A percentile compares a stretch with the other conserved stretches of the same genome.
Conservation (phyloP, 1,140 invertebrate genomes). For the Pantala flavescens region DNA sequence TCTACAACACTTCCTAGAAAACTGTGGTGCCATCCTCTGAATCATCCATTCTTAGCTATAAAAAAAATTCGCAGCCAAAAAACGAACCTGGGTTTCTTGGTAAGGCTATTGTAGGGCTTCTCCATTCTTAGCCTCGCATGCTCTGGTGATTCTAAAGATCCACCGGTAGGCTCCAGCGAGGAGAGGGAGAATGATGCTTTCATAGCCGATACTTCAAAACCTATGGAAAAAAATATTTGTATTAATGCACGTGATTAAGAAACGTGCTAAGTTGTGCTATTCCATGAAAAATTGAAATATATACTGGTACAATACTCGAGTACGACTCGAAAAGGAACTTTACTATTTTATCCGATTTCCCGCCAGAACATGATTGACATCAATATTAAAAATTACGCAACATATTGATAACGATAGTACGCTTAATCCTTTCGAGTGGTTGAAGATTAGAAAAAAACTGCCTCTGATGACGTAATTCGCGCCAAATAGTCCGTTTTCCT, state of each 20-base stretch:
- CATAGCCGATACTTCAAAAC: slow-evolving; percentile 34
- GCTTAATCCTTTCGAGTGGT: too few species aligned
- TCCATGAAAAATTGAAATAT: not conserved
- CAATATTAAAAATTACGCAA: not conserved
- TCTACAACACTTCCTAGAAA: too few species aligned
- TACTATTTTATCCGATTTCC: not conserved
- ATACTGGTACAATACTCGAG: not conserved
- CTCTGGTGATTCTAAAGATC: slow-evolving; percentile 40
- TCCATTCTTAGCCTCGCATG: slow-evolving; percentile 38
- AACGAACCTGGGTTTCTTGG: slow-evolving; percentile 44
- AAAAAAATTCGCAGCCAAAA: too few species aligned
- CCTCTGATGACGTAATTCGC: too few species aligned
- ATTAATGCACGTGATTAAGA: too few species aligned
- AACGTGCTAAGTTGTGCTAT: too few species aligned
- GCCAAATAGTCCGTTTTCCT: too few species aligned
- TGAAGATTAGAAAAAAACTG: too few species aligned
- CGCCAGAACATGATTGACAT: not conserved
- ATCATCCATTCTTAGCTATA: too few species aligned
- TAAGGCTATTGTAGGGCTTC: slow-evolving; percentile 55
- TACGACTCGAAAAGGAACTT: not conserved
- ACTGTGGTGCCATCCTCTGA: too few species aligned
- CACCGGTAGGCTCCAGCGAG: slow-evolving; percentile 42
- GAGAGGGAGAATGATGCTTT: slow-evolving; percentile 44
- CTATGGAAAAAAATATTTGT: slow-evolving; percentile 21
- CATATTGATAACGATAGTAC: too few species aligned